Percentiles rank a stretch among this genome's conserved stretches.
phyloP scores from a whole-genome alignment of 2,113 vertebrate genomes.

The Salvelinus alpinus region DNA sequence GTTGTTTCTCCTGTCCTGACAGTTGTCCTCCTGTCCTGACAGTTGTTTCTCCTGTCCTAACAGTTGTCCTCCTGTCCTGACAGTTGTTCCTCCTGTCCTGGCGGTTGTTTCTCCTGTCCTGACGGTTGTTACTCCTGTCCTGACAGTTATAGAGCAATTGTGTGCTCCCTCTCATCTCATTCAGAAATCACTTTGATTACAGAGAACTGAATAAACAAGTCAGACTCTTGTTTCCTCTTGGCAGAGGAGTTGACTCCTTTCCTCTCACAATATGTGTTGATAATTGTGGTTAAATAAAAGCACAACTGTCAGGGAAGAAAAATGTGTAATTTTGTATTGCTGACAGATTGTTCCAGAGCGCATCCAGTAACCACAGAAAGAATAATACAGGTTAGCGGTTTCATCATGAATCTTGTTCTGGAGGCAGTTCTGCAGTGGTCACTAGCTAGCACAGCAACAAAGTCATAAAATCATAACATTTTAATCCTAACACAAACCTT shows the following conservation, averaged over 20 bases:
- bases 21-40: too few relatives aligned
- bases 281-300: slow-evolving; percentile 52
- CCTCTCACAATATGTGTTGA: slow-evolving; percentile 27
- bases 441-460: too few relatives aligned
- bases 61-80: neutral
- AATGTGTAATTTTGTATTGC: slow-evolving; percentile 29
- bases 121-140: slow-evolving; percentile 33
- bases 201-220: slow-evolving; percentile 42
- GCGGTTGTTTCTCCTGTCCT: slow-evolving; percentile 21
- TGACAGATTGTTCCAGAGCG: slow-evolving; percentile 58
- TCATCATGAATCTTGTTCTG: neutral
- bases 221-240: slow-evolving; percentile 19
- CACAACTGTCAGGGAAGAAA: slow-evolving; percentile 39
- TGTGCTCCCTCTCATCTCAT: slow-evolving; percentile 21
- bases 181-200: slow-evolving; percentile 32
- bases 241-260: slow-evolving; percentile 27
- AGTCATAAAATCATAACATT: too few relatives aligned
- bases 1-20: too few relatives aligned
- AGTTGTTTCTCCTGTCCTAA: slow-evolving; percentile 14
- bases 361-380: slow-evolving; percentile 40
- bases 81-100: too few relatives aligned
- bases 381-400: slow-evolving; percentile 32
- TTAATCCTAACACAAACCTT: too few relatives aligned
- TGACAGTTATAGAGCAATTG: slow-evolving; percentile 27
- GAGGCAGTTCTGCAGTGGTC: neutral